These are phyloP conservation scores for Amphiprion ocellaris DNA, from an alignment of 2,113 vertebrate genomes.

Conservation along the genomic window DNA sequence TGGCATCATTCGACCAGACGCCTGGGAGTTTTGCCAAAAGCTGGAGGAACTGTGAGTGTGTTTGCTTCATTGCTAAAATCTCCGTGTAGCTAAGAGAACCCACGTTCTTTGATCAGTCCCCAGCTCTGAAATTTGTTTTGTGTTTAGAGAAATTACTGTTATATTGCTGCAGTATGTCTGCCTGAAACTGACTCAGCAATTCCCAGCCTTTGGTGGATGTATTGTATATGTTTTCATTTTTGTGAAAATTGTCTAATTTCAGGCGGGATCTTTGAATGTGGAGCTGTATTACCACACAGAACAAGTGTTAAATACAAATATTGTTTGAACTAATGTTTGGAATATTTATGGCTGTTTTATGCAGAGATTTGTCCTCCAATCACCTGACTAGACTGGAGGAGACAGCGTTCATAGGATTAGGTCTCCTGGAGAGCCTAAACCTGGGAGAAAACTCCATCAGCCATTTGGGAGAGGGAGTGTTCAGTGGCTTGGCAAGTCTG, in stretches of 20 bases:
- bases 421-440: constrained; percentile 91
- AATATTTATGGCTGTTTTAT: constrained; percentile 23
- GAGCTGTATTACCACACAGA: background rate
- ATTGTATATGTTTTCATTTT: background rate
- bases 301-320: background rate
- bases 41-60: constrained; percentile 95
- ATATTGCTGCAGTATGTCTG: constrained; percentile 17
- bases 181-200: constrained; percentile 4
- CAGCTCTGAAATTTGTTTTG: constrained; percentile 21
- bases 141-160: constrained; percentile 16
- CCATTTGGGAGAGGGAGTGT: constrained; percentile 95
- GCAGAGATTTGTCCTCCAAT: constrained; percentile 94
- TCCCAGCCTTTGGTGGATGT: constrained; percentile 12
- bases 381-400: constrained; percentile 95
- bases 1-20: constrained; percentile 91
- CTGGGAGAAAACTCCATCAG: constrained; percentile 93
- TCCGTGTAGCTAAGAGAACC: constrained; percentile 2
- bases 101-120: constrained; percentile 18
- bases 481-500: constrained; percentile 90
- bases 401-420: constrained; percentile 91
- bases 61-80: constrained; percentile 33
- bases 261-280: background rate
- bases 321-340: constrained; percentile 2
- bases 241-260: constrained; percentile 14
- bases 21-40: constrained; percentile 98